These are phyloP conservation scores for Rhyacophila brunnea DNA, from an alignment of 1,140 invertebrate genomes.

Conservation along the genomic window DNA sequence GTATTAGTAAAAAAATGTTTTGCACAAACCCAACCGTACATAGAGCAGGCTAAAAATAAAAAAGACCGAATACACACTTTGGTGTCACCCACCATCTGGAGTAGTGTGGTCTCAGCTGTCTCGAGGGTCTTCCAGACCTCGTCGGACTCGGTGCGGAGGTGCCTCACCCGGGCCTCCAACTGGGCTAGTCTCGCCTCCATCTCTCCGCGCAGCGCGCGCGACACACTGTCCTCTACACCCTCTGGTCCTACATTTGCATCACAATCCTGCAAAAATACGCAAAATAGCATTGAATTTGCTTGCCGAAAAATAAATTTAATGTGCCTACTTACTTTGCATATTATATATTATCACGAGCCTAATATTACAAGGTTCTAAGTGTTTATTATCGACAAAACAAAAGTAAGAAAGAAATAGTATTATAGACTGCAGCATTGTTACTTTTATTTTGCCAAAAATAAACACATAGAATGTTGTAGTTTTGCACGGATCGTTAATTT, in stretches of 20 bases:
- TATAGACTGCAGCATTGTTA: no score
- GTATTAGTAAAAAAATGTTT: no score
- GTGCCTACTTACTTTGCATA: no score
- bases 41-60: neutral
- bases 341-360: no score
- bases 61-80: slow-evolving; percentile 12
- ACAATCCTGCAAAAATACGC: slow-evolving; percentile 21
- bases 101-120: slow-evolving; percentile 84
- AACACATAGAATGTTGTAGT: no score
- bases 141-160: slow-evolving; percentile 84
- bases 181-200: slow-evolving; percentile 79
- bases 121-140: slow-evolving; percentile 96
- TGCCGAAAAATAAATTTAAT: no score
- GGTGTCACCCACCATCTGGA: slow-evolving; percentile 67
- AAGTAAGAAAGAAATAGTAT: no score
- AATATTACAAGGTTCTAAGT: no score
- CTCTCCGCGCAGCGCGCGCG: slow-evolving; percentile 53
- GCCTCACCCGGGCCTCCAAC: slow-evolving; percentile 75
- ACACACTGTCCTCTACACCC: slow-evolving; percentile 33
- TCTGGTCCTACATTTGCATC: slow-evolving; percentile 24
- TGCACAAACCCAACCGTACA: neutral
- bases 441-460: no score
- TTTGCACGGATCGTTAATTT: no score
- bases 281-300: no score
- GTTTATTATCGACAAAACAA: no score